These are phyloP conservation scores for Hystrix cristata DNA, from an alignment of 2,113 vertebrate genomes.

Conservation along the genomic window DNA sequence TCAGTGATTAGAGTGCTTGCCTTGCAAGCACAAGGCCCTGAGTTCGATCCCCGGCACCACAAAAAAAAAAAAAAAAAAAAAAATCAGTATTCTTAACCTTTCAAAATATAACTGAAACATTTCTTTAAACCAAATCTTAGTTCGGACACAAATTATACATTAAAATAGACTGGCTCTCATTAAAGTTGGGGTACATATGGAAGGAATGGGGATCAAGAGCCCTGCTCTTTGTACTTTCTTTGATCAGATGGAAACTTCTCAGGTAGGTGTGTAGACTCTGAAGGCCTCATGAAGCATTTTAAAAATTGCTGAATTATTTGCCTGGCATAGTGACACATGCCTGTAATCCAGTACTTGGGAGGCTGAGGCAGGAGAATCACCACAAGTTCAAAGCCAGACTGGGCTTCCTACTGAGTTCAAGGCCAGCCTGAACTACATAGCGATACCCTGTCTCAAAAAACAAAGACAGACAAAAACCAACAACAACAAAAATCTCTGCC, in stretches of 20 bases:
- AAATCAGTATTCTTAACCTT: slow-evolving; percentile 19
- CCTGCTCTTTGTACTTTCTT: not conserved
- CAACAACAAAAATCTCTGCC: not conserved
- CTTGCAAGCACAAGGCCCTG: too few relatives aligned
- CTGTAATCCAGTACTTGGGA: not conserved
- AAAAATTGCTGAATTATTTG: not conserved
- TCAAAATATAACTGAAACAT: slow-evolving; percentile 13
- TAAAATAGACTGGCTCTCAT: not conserved
- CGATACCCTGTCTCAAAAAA: not conserved
- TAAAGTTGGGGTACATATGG: not conserved
- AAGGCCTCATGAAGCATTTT: not conserved
- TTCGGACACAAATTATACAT: not conserved
- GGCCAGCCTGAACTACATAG: not conserved
- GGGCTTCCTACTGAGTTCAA: not conserved
- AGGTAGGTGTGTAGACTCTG: not conserved
- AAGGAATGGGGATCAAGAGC: not conserved
- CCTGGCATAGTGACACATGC: too few relatives aligned
- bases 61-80: too few relatives aligned
- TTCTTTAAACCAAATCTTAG: slow-evolving; percentile 25
- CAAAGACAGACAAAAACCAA: not conserved
- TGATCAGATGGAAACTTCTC: not conserved
- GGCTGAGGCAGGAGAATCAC: not conserved
- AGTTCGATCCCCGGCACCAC: too few relatives aligned
- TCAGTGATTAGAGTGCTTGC: too few relatives aligned
- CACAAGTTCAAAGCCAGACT: not conserved